Evolutionary conservation across 2,888 invertebrate genomes (phyloP), one percentile per base, ranked within the genome.

Genomic region (Embidobia sp.): DNA sequence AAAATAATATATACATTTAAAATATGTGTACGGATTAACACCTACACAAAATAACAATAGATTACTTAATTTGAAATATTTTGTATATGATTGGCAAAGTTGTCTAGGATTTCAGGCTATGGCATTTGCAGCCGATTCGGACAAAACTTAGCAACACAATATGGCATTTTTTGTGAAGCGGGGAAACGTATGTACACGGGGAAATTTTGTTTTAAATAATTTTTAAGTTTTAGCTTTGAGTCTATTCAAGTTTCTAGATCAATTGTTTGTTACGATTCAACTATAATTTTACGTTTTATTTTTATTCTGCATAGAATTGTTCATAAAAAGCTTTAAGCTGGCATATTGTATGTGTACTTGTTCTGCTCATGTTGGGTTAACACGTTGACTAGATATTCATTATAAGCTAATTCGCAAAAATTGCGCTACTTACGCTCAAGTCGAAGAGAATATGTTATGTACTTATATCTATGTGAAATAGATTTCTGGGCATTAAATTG

Each of bases 131-230:
- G 73, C 73, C n/a, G 33, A 31, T 72, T 64, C n/a, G 73, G 73
- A 64, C 26, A 63, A 72, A 63, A 63, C 18, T 72, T 63, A 29
- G 18, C 46, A n/a, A 46, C 61, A 33, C 15, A 46, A 7, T 57
- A 57, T 72, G 72, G 72, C 48, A 72, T 57, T 72, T 72, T 72
- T 72, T 72, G 63, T 72, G 63, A 72, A 37, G 31, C 57, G 55
- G 48, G 70, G 63, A 72, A 72, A 72, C 63, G 72, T 72, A 72
- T 72, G 72, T 72, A 72, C 72, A 55, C 49, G 72, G 64, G 57
- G 57, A 55, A 48, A 18, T 49, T 53, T 61, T 26, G 40, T 55
- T 63, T 49, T 10, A 16, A 1, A 2, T 61, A 42, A 8, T 27
- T 55, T 37, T 40, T 63, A 40, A 73, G 64, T 64, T 73, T 73